A percentile compares a stretch with the other conserved stretches of the same genome.
Conservation (phyloP, 2,797 vertebrate species). For the Tinamus major region DNA sequence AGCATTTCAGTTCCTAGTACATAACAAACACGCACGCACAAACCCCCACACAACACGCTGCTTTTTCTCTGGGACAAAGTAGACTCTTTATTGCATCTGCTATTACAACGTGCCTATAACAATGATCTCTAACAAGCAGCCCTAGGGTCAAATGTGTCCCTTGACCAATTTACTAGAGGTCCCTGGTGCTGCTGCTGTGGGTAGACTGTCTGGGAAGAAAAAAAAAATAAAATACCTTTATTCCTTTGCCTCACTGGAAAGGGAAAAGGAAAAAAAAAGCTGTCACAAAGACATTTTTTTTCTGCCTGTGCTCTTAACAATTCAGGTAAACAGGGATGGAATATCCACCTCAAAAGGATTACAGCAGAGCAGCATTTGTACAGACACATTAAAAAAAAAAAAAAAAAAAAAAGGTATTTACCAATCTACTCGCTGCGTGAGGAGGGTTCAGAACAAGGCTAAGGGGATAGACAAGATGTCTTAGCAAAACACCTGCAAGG, state of each 20-base stretch:
- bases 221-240: slow-evolving; percentile 12
- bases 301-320: slow-evolving; percentile 42
- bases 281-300: slow-evolving; percentile 33
- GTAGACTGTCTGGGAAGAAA: slow-evolving; percentile 8
- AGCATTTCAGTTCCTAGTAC: slow-evolving; percentile 28
- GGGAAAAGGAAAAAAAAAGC: background rate
- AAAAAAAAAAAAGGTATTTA: background rate
- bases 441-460: slow-evolving; percentile 21
- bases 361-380: background rate
- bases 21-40: background rate
- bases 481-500: slow-evolving; percentile 28
- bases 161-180: slow-evolving; percentile 66
- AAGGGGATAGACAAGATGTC: background rate
- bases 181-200: slow-evolving; percentile 28
- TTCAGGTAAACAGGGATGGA: slow-evolving; percentile 45
- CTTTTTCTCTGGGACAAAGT: slow-evolving; percentile 12
- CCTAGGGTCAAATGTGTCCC: slow-evolving; percentile 66
- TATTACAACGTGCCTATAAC: slow-evolving; percentile 47
- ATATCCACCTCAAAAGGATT: background rate
- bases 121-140: slow-evolving; percentile 59
- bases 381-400: background rate
- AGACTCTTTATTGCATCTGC: slow-evolving; percentile 57
- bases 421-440: background rate
- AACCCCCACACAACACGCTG: background rate
- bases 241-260: slow-evolving; percentile 21